Evolutionary conservation across 1,140 invertebrate species (phyloP).

Genomic region (Portunus trituberculatus): DNA sequence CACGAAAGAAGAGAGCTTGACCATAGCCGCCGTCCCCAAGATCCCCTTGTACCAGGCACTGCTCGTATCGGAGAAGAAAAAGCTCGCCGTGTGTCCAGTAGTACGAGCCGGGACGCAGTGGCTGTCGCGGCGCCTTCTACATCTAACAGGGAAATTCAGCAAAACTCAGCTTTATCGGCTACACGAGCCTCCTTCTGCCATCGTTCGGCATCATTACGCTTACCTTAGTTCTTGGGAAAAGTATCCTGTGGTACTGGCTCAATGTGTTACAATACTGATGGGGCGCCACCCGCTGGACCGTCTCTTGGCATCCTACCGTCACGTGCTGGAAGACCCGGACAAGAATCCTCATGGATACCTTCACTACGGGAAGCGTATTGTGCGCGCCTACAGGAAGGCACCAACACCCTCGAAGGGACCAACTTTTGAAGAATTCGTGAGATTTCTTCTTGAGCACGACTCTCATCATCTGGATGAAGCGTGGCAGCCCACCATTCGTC

Average conservation of each 20-base stretch:
- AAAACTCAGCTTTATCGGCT: constrained; percentile 46
- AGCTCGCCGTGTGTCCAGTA: constrained; percentile 69
- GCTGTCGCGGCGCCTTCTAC: constrained; percentile 68
- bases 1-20: neutral
- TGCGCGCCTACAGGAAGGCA: constrained; percentile 63
- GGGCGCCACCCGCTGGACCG: constrained; percentile 74
- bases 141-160: constrained; percentile 61
- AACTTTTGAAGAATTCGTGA: constrained; percentile 72
- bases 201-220: constrained; percentile 65
- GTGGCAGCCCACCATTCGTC: constrained; percentile 57
- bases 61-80: constrained; percentile 64
- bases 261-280: constrained; percentile 66
- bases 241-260: constrained; percentile 63
- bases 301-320: constrained; percentile 69
- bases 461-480: constrained; percentile 65
- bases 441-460: constrained; percentile 67
- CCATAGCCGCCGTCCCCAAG: constrained; percentile 45
- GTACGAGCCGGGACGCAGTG: constrained; percentile 66
- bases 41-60: constrained; percentile 71
- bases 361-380: constrained; percentile 72
- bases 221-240: constrained; percentile 75
- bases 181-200: constrained; percentile 66
- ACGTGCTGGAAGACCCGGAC: constrained; percentile 68
- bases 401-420: constrained; percentile 57
- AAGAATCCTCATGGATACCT: constrained; percentile 70